Percentiles rank a stretch among this genome's conserved stretches.
Conservation (phyloP, 2,113 vertebrate genomes). For the Argyrosomus japonicus region DNA sequence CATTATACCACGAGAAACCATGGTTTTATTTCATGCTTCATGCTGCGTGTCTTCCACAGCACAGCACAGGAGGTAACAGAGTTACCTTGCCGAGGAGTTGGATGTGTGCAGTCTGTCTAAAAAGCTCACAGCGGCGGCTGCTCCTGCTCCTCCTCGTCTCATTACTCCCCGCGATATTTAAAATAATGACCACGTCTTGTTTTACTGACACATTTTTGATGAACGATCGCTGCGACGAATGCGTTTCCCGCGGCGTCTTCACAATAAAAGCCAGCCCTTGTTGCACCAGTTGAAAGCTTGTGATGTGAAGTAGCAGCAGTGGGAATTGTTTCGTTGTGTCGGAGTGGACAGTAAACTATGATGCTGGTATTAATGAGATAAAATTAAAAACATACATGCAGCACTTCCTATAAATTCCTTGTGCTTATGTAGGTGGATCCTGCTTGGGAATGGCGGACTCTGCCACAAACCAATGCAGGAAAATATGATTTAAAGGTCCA, state of each 20-base stretch:
- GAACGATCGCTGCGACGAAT: background rate
- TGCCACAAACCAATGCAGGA: background rate
- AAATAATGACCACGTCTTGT: background rate
- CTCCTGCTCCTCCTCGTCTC: background rate
- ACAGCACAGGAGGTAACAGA: background rate
- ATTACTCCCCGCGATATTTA: background rate
- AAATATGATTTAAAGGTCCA: too few relatives aligned
- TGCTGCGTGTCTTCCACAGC: background rate
- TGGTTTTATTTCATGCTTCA: background rate
- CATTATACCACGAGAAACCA: background rate
- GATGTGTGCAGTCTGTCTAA: background rate
- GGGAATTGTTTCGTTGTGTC: background rate
- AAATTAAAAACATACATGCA: background rate
- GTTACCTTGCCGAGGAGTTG: background rate
- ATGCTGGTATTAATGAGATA: background rate
- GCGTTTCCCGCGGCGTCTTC: background rate
- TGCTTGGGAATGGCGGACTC: background rate
- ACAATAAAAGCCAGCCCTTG: background rate
- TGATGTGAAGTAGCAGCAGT: background rate
- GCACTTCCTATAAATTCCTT: background rate
- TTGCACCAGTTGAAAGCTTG: background rate
- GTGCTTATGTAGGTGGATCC: background rate
- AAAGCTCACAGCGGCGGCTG: background rate
- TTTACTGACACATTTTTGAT: background rate
- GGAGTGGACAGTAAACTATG: background rate